Percentiles rank a stretch among this genome's conserved stretches.
Evolutionary conservation across 2,797 vertebrate genomes (phyloP).

Genomic region (Diplodus puntazzo): DNA sequence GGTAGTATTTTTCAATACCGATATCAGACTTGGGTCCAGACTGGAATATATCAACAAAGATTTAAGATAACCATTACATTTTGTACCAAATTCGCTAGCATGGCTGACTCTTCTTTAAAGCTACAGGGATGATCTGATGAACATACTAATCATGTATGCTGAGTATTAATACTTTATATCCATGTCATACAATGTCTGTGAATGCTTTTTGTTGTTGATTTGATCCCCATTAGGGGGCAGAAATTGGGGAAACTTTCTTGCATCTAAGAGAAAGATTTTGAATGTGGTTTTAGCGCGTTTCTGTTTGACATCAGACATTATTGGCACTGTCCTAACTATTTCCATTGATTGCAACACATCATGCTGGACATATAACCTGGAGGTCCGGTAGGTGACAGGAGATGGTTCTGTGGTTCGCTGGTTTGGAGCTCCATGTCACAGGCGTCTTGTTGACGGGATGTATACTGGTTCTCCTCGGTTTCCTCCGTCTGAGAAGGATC

Average conservation of each 20-base stretch:
- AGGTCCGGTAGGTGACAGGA: conserved; percentile 73
- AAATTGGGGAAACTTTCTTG: neutral
- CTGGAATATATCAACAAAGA: too few species aligned
- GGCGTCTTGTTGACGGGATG: conserved; percentile 59
- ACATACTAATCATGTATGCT: too few species aligned
- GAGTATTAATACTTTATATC: neutral
- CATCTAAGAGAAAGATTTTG: neutral
- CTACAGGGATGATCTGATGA: too few species aligned
- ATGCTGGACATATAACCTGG: conserved; percentile 78
- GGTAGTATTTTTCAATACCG: too few species aligned
- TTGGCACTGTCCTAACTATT: conserved; percentile 3
- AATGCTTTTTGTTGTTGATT: neutral
- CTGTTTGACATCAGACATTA: neutral
- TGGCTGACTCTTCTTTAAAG: too few species aligned
- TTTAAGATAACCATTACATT: too few species aligned
- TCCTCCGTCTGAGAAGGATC: conserved; percentile 66
- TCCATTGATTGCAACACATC: neutral
- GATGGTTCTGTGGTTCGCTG: conserved; percentile 58
- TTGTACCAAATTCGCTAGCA: too few species aligned
- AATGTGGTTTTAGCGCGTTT: neutral
- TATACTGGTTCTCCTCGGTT: conserved; percentile 50
- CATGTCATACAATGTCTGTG: neutral
- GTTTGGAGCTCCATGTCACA: conserved; percentile 64
- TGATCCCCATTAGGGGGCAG: neutral
- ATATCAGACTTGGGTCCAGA: too few species aligned